These are phyloP conservation scores for Abscondita cerata DNA, from an alignment of 2,888 invertebrate genomes.

Conservation along the genomic window DNA sequence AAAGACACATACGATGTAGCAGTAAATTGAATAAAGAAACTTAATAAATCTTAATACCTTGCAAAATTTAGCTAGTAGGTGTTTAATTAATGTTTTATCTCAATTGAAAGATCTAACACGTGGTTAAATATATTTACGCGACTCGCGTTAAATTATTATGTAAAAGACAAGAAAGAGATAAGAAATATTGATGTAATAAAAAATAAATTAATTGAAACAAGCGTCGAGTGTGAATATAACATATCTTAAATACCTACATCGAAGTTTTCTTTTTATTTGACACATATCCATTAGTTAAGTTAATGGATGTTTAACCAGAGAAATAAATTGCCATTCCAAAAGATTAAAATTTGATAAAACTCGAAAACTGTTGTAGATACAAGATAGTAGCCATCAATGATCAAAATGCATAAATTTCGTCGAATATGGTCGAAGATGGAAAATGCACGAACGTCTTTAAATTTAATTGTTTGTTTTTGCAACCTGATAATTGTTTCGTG, in stretches of 20 bases:
- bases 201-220: conserved; percentile 39
- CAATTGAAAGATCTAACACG: conserved; percentile 25
- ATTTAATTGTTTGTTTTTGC: conserved; percentile 1
- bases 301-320: conserved; percentile 43
- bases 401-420: conserved; percentile 45
- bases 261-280: conserved; percentile 43
- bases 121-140: conserved; percentile 14
- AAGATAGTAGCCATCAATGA: conserved; percentile 56
- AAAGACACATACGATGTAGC: conserved; percentile 17
- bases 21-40: conserved; percentile 28
- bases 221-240: conserved; percentile 45
- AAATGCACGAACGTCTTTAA: background rate
- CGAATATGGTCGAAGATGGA: background rate
- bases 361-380: conserved; percentile 56
- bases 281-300: conserved; percentile 46
- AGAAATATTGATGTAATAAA: conserved; percentile 24
- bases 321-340: conserved; percentile 44
- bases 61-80: conserved; percentile 36
- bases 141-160: conserved; percentile 5
- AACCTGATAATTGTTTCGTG: no score
- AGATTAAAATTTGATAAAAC: conserved; percentile 54
- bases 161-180: conserved; percentile 11
- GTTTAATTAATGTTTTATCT: conserved; percentile 39
- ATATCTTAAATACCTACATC: conserved; percentile 43
- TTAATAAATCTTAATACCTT: conserved; percentile 29